phyloP scores from a whole-genome alignment of 2,113 vertebrate genomes.

The Pycnonotus jocosus region DNA sequence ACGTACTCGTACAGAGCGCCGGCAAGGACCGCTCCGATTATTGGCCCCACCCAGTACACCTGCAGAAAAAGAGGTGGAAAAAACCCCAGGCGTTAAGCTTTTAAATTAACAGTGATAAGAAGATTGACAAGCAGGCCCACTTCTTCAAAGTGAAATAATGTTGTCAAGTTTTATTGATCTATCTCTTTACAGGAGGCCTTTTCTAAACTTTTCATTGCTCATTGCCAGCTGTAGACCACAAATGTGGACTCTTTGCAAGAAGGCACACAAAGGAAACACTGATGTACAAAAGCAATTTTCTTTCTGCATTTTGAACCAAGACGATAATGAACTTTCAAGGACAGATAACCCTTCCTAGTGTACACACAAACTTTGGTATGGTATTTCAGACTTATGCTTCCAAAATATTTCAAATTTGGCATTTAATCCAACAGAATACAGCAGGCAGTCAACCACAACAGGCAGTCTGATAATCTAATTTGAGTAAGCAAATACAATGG shows the following conservation, averaged over 20 bases:
- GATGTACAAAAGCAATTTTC: neutral
- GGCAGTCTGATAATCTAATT: neutral
- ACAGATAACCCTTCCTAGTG: neutral
- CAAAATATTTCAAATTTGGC: neutral
- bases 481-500: neutral
- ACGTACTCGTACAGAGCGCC: slow-evolving; percentile 88
- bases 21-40: slow-evolving; percentile 84
- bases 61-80: slow-evolving; percentile 24
- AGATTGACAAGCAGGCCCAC: neutral
- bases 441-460: neutral
- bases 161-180: neutral
- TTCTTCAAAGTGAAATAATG: neutral
- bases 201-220: neutral
- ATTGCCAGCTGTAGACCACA: neutral
- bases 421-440: neutral
- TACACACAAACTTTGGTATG: neutral
- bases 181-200: neutral
- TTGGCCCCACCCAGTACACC: slow-evolving; percentile 93
- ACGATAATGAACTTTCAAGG: neutral
- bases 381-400: neutral
- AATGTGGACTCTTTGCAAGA: neutral
- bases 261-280: neutral
- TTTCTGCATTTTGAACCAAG: neutral
- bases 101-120: neutral
- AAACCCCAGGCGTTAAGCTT: neutral